Conservation (phyloP, 2,888 invertebrate species). For the Cryptocephalus moraei region DNA sequence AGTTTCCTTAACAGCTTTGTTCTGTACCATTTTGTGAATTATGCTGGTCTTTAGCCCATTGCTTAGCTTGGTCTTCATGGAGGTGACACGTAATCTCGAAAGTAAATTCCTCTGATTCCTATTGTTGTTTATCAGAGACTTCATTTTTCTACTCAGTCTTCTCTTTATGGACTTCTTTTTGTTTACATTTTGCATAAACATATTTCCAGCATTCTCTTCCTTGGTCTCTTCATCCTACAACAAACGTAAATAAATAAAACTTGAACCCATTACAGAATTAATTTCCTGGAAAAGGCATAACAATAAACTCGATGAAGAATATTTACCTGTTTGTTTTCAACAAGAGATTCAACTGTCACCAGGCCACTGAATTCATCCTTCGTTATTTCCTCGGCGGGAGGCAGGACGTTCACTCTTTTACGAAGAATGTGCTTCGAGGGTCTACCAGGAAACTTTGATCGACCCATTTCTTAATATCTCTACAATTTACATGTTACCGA, state of each 20-base stretch:
- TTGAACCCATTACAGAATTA: neutral
- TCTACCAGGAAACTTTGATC: slow-evolving; percentile 80
- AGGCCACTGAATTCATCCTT: slow-evolving; percentile 27
- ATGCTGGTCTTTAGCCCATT: slow-evolving; percentile 16
- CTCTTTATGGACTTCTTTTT: slow-evolving; percentile 30
- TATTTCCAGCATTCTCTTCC: slow-evolving; percentile 41
- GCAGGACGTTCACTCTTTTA: slow-evolving; percentile 74
- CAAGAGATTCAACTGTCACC: slow-evolving; percentile 32
- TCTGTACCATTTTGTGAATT: slow-evolving; percentile 16
- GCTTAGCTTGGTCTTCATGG: slow-evolving; percentile 20
- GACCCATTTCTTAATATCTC: slow-evolving; percentile 48
- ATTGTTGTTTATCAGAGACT: slow-evolving; percentile 24
- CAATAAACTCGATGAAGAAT: slow-evolving; percentile 13
- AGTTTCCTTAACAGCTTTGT: slow-evolving; percentile 20
- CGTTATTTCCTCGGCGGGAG: slow-evolving; percentile 34
- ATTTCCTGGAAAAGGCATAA: slow-evolving; percentile 6
- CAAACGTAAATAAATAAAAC: neutral
- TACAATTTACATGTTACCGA: slow-evolving; percentile 28
- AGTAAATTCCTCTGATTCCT: slow-evolving; percentile 25
- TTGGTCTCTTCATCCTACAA: slow-evolving; percentile 22
- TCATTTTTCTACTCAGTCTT: slow-evolving; percentile 26
- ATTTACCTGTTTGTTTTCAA: slow-evolving; percentile 37
- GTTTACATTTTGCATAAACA: slow-evolving; percentile 34
- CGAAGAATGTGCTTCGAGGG: slow-evolving; percentile 79
- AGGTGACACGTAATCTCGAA: slow-evolving; percentile 25